Conservation (phyloP, 2,797 vertebrate species). For the Nasua narica region DNA sequence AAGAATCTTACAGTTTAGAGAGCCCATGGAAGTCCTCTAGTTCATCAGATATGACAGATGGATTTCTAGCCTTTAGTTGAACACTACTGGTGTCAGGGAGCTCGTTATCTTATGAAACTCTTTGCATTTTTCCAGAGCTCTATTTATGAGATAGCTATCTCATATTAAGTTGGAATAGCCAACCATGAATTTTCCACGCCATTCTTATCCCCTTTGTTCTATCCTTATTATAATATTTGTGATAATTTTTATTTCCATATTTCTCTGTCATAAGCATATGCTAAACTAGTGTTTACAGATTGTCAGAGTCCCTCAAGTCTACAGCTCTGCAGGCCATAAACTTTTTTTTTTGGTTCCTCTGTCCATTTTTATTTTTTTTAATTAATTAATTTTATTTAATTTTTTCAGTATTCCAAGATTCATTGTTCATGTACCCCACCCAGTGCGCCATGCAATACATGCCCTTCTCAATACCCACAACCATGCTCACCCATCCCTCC, state of each 20-base stretch:
- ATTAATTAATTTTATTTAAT: too few relatives aligned
- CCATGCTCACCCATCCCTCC: too few relatives aligned
- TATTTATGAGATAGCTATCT: not conserved
- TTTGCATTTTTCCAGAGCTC: not conserved
- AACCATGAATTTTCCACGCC: not conserved
- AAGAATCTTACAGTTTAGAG: not conserved
- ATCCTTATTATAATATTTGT: slow-evolving; percentile 2
- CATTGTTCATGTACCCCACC: too few relatives aligned
- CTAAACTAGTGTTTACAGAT: slow-evolving; percentile 22
- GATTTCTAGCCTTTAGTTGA: not conserved
- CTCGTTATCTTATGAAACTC: not conserved
- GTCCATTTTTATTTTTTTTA: too few relatives aligned
- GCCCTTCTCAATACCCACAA: too few relatives aligned
- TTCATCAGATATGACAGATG: not conserved
- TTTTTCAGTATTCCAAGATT: too few relatives aligned
- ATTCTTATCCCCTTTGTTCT: not conserved
- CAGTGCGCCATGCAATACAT: too few relatives aligned
- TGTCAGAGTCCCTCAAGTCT: not conserved
- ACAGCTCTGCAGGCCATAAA: not conserved
- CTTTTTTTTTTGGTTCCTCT: not conserved
- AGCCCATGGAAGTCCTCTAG: not conserved
- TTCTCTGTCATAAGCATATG: not conserved
- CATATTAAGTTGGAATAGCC: not conserved
- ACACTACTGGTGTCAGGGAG: not conserved
- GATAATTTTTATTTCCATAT: slow-evolving; percentile 40